Evolutionary conservation across 2,888 invertebrate genomes (phyloP), one percentile per base, ranked within the genome.

Genomic region (Microlaimidae sp.): DNA sequence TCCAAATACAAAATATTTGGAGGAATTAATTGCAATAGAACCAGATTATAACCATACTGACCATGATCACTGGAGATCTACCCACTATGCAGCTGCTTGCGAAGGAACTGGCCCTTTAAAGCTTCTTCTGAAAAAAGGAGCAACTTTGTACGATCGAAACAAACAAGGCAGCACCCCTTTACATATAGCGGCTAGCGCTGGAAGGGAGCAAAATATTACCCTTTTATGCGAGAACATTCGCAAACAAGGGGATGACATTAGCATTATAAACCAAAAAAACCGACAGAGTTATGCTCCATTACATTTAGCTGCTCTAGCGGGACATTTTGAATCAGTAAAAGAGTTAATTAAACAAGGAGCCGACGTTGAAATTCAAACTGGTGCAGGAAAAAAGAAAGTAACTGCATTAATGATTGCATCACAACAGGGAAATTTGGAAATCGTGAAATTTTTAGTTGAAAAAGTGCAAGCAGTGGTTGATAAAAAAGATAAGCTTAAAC

Each of bases 81-180:
- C 76, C 47, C 77, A 77, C 62, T 77, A 75, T 64, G 76, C 77
- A 13, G 73, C 76, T 4, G 76, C 71, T 2, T 76, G 75, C 59
- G 69, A 70, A 49, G 70, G 71, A n/a, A 66, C 73, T 3, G 74
- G 66, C 3, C 74, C 75, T 0, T 60, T 77, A 41, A 71, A 75
- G 57, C 69, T 67, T 28, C 62, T 75, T 1, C 58, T 74, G 1
- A 61, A 63, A 51, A 67, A 64, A 69, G 55, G 52, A 26, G 55
- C 52, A 25, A 19, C 26, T 2, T 7, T 45, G 32, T 57, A n/a
- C 7, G 40, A 38, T 17, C 19, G n/a, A n/a, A 21, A 50, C 23
- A 28, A 50, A 19, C 29, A 65, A 43, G 74, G 73, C n/a, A 66
- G 68, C 56, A 70, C 72, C 3, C 66, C 74, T 1, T 60, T 75